Evolutionary conservation across 1,140 invertebrate genomes (phyloP).

Genomic region (Pogonomyrmex californicus): DNA sequence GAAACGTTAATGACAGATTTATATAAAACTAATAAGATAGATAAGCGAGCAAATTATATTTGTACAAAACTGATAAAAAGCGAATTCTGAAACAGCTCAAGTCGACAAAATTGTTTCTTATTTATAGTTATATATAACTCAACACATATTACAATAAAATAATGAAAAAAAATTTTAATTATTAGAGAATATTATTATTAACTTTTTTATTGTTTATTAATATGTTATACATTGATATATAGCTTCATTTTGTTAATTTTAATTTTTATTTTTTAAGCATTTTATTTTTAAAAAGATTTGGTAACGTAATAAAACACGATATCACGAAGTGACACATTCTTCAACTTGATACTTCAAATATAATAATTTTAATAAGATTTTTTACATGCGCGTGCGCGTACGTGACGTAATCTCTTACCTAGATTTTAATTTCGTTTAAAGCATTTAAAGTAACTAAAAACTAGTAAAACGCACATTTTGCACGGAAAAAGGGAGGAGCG

Average conservation of each 20-base stretch:
- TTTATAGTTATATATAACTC: background rate
- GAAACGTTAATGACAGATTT: background rate
- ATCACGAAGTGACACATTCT: background rate
- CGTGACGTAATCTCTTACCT: too few relatives aligned
- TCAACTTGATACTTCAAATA: too few relatives aligned
- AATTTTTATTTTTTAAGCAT: background rate
- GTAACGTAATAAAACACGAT: background rate
- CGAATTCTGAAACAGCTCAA: background rate
- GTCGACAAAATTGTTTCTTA: background rate
- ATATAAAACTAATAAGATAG: background rate
- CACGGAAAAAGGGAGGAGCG: background rate
- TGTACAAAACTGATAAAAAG: constrained; percentile 20
- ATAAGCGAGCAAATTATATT: background rate
- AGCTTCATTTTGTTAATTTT: background rate
- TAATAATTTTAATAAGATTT: too few relatives aligned
- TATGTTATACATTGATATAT: background rate
- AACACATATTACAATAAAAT: background rate
- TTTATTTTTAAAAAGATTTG: background rate
- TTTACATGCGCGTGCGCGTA: too few relatives aligned
- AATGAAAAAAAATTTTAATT: background rate
- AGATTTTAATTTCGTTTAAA: background rate
- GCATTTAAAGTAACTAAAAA: background rate
- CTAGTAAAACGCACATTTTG: constrained; percentile 5
- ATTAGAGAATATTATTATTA: background rate
- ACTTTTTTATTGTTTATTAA: background rate